Conservation (phyloP, 2,113 vertebrate species). For the Vicugna pacos region DNA sequence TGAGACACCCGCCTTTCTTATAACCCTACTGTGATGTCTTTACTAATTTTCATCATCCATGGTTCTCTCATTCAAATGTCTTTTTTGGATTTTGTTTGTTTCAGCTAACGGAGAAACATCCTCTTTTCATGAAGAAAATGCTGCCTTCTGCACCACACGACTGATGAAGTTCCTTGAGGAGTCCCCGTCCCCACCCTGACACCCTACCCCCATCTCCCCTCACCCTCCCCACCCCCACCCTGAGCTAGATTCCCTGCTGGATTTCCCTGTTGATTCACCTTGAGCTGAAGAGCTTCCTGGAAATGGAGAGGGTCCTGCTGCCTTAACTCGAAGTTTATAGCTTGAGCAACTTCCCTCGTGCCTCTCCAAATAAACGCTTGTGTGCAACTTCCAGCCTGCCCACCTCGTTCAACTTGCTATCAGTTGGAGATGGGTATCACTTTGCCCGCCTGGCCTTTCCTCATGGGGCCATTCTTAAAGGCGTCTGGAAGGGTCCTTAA, state of each 20-base stretch:
- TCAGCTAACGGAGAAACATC: constrained; percentile 83
- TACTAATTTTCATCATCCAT: background rate
- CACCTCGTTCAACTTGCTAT: constrained; percentile 75
- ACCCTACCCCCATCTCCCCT: background rate
- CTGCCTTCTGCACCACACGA: constrained; percentile 60
- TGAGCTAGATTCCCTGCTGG: background rate
- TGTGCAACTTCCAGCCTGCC: constrained; percentile 79
- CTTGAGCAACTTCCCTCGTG: constrained; percentile 82
- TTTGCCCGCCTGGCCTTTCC: constrained; percentile 39
- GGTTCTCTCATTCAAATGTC: background rate
- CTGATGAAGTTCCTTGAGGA: constrained; percentile 66
- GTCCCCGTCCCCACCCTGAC: background rate
- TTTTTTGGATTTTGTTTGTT: constrained; percentile 58
- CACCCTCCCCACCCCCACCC: background rate
- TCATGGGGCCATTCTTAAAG: background rate
- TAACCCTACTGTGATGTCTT: background rate
- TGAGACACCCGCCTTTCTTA: background rate
- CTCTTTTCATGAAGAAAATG: constrained; percentile 71
- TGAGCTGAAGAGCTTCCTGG: constrained; percentile 65
- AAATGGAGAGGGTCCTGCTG: background rate
- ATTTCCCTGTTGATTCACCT: constrained; percentile 75
- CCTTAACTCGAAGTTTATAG: constrained; percentile 81
- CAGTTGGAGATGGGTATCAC: constrained; percentile 42
- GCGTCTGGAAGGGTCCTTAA: background rate
- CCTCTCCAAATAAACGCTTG: constrained; percentile 82